Conservation (phyloP, 2,113 vertebrate genomes). For the Charadrius vociferus region DNA sequence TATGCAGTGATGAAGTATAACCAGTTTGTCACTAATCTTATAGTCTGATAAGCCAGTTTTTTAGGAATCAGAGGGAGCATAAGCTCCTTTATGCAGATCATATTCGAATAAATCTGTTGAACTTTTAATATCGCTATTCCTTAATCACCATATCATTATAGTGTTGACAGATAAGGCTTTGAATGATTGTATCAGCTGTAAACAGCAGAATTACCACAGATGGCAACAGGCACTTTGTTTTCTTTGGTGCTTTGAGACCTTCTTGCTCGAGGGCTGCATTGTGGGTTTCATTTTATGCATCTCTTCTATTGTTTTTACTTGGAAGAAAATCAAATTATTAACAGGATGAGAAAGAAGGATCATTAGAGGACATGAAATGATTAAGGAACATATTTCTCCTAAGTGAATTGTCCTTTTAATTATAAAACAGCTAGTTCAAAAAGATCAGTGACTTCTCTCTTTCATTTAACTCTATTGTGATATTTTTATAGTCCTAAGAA, state of each 20-base stretch:
- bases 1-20: neutral
- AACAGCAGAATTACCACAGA: neutral
- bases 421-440: neutral
- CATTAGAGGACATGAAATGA: neutral
- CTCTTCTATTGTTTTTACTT: neutral
- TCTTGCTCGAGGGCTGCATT: neutral
- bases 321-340: neutral
- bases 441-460: neutral
- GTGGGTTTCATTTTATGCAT: neutral
- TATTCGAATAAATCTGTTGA: constrained; percentile 3
- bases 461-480: neutral
- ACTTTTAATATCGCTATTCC: neutral
- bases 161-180: neutral
- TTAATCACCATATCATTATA: neutral
- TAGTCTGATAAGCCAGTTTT: neutral
- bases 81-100: neutral
- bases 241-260: neutral
- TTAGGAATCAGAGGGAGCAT: neutral
- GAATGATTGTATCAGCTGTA: neutral
- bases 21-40: neutral
- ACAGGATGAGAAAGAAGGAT: neutral
- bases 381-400: neutral
- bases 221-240: constrained; percentile 4
- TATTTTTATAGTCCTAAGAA: neutral
- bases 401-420: neutral